Evolutionary conservation across 2,113 vertebrate species (phyloP), one percentile per base, ranked within the genome.

Genomic region (Alces alces): DNA sequence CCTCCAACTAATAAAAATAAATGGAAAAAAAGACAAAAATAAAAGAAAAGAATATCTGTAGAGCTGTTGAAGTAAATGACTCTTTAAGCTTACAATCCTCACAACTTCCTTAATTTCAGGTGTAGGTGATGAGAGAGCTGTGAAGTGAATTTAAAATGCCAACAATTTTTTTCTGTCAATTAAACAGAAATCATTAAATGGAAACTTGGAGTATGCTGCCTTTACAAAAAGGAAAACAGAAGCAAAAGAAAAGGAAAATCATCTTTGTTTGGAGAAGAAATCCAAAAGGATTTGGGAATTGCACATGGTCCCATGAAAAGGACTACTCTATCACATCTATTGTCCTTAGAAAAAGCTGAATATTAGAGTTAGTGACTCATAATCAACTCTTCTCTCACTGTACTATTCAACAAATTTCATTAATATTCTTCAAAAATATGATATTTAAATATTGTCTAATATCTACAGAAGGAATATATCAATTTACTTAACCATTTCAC

Each of bases 361-460:
- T 91, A 28, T 90, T 91, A 58, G 86, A 90, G 13, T 86, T 86
- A 50, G 19, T 89, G 66, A 95, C 54, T 66, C 12, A 36, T 64
- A 76, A 45, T 87, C 13, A n/a, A 57, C 39, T 64, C 23, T 64
- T 91, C 33, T 57, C 12, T 83, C 33, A 84, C 21, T 54, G 45
- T 3, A 33, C 19, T 91, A 86, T 47, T 90, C 86, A 87, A 87
- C 30, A 91, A 43, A 76, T 82, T 36, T 83, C 8, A 57, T 82
- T 83, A 82, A 45, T 57, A 93, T 83, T 86, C 16, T 86, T 64
- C 9, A 97, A 88, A 58, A 54, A 15, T 12, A 54, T 76, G 52
- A 43, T 21, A 90, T 64, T 86, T 70, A 89, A 70, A 70, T 89
- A 36, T 84, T 97, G 39, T 39, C 25, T 95, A 70, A 89, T 96